Conservation (phyloP, 2,113 vertebrate genomes). For the Tichodroma muraria region DNA sequence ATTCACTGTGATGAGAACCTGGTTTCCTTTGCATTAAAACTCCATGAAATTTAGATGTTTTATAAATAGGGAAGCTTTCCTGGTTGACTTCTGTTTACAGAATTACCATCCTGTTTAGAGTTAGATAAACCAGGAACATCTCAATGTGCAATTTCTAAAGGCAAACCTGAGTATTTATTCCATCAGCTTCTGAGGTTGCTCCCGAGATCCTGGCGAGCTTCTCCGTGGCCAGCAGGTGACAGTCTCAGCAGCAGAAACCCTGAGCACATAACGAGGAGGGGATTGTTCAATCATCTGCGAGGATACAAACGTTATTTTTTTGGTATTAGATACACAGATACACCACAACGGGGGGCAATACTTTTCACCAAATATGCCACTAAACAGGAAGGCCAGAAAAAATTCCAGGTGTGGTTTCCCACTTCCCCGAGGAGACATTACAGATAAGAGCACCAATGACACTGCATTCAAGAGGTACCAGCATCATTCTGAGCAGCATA, state of each 20-base stretch:
- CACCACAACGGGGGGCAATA: not conserved
- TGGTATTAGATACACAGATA: not conserved
- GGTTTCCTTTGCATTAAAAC: not conserved
- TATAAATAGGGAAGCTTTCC: not conserved
- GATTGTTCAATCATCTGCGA: not conserved
- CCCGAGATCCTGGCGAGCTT: not conserved
- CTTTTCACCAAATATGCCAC: not conserved
- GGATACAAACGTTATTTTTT: not conserved
- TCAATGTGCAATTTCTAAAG: not conserved
- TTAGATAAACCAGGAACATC: not conserved
- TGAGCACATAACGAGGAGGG: not conserved
- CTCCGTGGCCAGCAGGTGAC: slow-evolving; percentile 26
- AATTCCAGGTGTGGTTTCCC: not conserved
- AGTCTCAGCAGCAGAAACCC: slow-evolving; percentile 22
- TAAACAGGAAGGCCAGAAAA: not conserved
- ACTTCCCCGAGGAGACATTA: not conserved
- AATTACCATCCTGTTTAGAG: not conserved
- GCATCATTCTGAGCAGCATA: not conserved
- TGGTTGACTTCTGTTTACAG: not conserved
- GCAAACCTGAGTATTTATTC: not conserved
- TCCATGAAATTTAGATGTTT: not conserved
- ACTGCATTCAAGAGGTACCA: not conserved
- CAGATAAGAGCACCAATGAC: not conserved
- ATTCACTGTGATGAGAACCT: not conserved
- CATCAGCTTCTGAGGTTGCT: not conserved